Conservation (phyloP, 1,140 invertebrate species). For the Penaeus indicus region DNA sequence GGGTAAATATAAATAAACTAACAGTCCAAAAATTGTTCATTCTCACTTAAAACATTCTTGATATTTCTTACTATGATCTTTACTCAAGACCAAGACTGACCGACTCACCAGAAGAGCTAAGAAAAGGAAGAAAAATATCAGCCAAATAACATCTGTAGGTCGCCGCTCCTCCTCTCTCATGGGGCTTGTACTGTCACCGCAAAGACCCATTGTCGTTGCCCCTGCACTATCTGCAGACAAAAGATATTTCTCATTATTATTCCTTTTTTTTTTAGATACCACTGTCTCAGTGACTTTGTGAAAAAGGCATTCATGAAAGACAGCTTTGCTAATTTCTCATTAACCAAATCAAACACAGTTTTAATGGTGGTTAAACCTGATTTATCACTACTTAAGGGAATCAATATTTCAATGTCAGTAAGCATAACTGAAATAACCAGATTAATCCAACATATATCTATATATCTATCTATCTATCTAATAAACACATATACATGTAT, state of each 20-base stretch:
- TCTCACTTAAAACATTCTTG: not conserved
- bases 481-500: not conserved
- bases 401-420: too few species aligned
- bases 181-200: constrained; percentile 40
- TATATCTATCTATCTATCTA: not conserved
- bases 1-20: too few species aligned
- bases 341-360: too few species aligned
- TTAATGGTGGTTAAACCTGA: too few species aligned
- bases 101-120: constrained; percentile 48
- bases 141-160: constrained; percentile 55
- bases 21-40: too few species aligned
- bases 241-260: not conserved
- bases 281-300: too few species aligned
- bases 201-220: constrained; percentile 37
- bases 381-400: too few species aligned
- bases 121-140: constrained; percentile 48
- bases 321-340: too few species aligned
- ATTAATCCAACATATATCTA: not conserved
- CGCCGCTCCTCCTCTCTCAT: constrained; percentile 46
- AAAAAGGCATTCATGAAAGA: too few species aligned
- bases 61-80: not conserved
- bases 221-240: not conserved
- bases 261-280: too few species aligned
- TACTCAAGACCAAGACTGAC: not conserved
- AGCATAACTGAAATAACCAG: too few species aligned